Percentiles rank a stretch among this genome's conserved stretches.
Conservation (phyloP, 2,113 vertebrate genomes). For the Copsychus sechellarum region DNA sequence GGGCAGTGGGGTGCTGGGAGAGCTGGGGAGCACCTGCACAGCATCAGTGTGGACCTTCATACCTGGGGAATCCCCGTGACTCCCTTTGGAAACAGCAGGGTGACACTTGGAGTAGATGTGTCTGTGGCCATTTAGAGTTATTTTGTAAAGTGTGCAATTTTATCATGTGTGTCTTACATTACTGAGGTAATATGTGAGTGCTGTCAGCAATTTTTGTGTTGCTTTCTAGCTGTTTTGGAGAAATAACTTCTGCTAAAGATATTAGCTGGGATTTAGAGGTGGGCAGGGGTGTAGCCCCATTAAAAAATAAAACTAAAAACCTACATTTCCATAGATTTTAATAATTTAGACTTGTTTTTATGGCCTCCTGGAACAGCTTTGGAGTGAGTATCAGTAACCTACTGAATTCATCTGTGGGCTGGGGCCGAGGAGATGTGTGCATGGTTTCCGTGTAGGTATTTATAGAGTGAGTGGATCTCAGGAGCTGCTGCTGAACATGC, state of each 20-base stretch:
- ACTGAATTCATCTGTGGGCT: not conserved
- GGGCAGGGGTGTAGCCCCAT: not conserved
- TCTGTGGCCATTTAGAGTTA: not conserved
- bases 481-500: conserved; percentile 23
- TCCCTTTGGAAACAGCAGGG: not conserved
- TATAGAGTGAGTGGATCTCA: conserved; percentile 46
- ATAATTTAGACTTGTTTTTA: not conserved
- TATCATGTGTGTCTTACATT: not conserved
- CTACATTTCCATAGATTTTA: not conserved
- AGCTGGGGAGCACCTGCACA: not conserved
- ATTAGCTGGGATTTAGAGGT: not conserved
- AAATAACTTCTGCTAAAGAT: conserved; percentile 4
- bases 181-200: not conserved
- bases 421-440: not conserved
- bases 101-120: not conserved
- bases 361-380: conserved; percentile 25
- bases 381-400: not conserved
- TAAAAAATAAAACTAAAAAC: not conserved
- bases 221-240: not conserved
- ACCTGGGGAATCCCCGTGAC: fast-evolving
- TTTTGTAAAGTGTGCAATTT: not conserved
- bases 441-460: conserved; percentile 44
- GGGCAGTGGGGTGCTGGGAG: not conserved
- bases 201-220: not conserved
- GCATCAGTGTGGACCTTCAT: not conserved